These are phyloP conservation scores for Watsonalla binaria DNA, from an alignment of 2,888 invertebrate species.

Conservation along the genomic window DNA sequence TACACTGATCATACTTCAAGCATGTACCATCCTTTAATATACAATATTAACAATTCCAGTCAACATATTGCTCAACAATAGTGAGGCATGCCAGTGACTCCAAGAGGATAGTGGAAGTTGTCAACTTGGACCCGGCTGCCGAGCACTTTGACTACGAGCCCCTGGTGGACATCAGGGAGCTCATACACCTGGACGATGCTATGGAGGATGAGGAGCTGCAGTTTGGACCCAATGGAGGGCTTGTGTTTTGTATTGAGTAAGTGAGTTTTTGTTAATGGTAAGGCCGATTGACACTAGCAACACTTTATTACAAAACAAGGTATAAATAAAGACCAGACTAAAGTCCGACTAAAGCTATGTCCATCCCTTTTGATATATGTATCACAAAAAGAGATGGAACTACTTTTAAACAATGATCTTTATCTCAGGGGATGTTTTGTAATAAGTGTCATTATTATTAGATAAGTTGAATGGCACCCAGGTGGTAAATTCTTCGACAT, in stretches of 20 bases:
- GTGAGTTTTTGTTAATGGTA: conserved; percentile 33
- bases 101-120: conserved; percentile 88
- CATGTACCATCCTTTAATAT: no score
- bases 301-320: no score
- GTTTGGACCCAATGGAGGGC: conserved; percentile 98
- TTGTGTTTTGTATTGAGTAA: conserved; percentile 96
- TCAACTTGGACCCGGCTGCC: conserved; percentile 98
- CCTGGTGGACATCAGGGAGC: conserved; percentile 89
- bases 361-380: no score
- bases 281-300: not conserved
- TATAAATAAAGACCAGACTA: no score
- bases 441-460: no score
- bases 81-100: conserved; percentile 89
- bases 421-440: no score
- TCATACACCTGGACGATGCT: conserved; percentile 96
- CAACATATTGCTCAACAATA: conserved; percentile 95
- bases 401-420: no score
- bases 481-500: no score
- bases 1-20: no score
- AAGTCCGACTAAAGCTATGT: no score
- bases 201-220: conserved; percentile 97
- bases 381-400: no score
- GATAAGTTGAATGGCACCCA: no score
- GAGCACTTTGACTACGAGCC: conserved; percentile 97
- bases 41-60: conserved; percentile 74